Conservation (phyloP, 2,113 vertebrate genomes). For the Notarius quadriscutis region DNA sequence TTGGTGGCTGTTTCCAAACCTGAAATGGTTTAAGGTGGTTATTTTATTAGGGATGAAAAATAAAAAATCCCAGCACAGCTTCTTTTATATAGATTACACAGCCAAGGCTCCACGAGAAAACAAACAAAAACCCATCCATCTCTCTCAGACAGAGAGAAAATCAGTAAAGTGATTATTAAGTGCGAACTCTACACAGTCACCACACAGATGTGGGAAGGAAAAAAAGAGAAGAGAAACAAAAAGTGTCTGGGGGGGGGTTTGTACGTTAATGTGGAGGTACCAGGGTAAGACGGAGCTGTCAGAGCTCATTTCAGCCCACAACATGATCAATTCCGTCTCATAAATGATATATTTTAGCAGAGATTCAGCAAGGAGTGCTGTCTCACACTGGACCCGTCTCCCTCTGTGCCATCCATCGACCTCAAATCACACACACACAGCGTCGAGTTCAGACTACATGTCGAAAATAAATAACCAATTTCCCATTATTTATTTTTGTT, state of each 20-base stretch:
- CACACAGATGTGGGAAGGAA: slow-evolving; percentile 46
- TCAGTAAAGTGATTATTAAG: slow-evolving; percentile 26
- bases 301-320: slow-evolving; percentile 62
- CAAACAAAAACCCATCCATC: slow-evolving; percentile 33
- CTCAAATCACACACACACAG: slow-evolving; percentile 50
- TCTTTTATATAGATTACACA: slow-evolving; percentile 37
- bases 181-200: slow-evolving; percentile 1
- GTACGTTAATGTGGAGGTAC: slow-evolving; percentile 62
- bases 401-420: slow-evolving; percentile 56
- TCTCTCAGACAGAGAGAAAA: not conserved
- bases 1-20: not conserved
- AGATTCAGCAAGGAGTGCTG: slow-evolving; percentile 65
- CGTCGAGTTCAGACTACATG: not conserved
- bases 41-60: slow-evolving; percentile 4
- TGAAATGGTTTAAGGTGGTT: slow-evolving; percentile 35
- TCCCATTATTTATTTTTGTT: not conserved
- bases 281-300: slow-evolving; percentile 68
- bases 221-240: slow-evolving; percentile 62
- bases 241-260: not conserved
- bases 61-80: slow-evolving; percentile 8
- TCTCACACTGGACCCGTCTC: slow-evolving; percentile 58
- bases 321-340: not conserved
- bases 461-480: not conserved
- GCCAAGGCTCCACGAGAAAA: slow-evolving; percentile 37
- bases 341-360: slow-evolving; percentile 35